Evolutionary conservation across 2,113 vertebrate genomes (phyloP).

Genomic region (Haplochromis vanheusdeni): DNA sequence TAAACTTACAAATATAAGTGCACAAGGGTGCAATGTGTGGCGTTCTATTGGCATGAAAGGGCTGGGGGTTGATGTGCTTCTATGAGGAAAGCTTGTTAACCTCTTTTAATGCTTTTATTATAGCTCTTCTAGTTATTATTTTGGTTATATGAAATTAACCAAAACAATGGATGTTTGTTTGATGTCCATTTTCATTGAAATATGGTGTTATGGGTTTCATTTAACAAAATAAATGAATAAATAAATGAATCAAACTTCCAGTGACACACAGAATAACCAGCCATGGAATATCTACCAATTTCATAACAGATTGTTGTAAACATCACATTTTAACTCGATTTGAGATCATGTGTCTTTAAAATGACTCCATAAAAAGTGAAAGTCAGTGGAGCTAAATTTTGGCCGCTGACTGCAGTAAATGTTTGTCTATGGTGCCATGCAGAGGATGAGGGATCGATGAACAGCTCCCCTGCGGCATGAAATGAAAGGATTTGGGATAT

Average conservation of each 20-base stretch:
- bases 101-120: background rate
- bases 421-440: background rate
- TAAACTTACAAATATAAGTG: background rate
- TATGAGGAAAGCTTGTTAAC: background rate
- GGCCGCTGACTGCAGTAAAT: background rate
- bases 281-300: background rate
- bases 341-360: background rate
- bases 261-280: background rate
- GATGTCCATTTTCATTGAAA: background rate
- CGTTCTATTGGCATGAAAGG: background rate
- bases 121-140: background rate
- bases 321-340: background rate
- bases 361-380: background rate
- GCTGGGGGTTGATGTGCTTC: background rate
- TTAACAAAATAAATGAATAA: background rate
- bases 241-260: background rate
- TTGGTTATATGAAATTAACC: background rate
- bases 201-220: background rate
- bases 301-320: background rate
- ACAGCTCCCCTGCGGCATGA: background rate
- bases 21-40: background rate
- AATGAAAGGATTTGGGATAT: background rate
- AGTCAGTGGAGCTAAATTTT: background rate
- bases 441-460: background rate
- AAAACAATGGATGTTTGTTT: background rate